A percentile compares a stretch with the other conserved stretches of the same genome.
These are phyloP conservation scores for Rhabditophanes sp. DNA, from an alignment of 2,888 invertebrate species.

Conservation along the genomic window DNA sequence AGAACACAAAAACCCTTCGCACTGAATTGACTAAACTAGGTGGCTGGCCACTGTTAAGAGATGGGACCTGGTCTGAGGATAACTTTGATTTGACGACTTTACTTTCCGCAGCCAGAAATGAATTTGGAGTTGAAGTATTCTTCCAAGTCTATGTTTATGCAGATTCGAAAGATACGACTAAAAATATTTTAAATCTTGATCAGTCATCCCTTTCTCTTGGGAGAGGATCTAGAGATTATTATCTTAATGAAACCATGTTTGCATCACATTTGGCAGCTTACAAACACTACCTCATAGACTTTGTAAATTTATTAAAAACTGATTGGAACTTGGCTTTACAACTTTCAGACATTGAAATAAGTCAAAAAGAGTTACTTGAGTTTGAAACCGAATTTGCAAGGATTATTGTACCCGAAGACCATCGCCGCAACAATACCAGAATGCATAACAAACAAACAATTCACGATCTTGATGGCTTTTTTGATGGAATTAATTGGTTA, in stretches of 20 bases:
- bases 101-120: conserved; percentile 20
- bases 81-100: conserved; percentile 26
- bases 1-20: too few species aligned
- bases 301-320: too few species aligned
- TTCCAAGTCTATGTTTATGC: conserved; percentile 39
- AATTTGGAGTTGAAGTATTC: conserved; percentile 34
- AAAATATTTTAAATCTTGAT: too few species aligned
- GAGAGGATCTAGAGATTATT: conserved; percentile 36
- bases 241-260: conserved; percentile 36
- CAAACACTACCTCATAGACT: too few species aligned
- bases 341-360: too few species aligned
- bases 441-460: too few species aligned
- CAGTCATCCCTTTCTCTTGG: conserved; percentile 40
- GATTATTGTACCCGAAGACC: conserved; percentile 36
- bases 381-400: conserved; percentile 34
- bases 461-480: conserved; percentile 1
- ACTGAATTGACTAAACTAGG: too few species aligned
- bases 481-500: conserved; percentile 2
- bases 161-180: conserved; percentile 37
- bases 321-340: too few species aligned
- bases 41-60: too few species aligned
- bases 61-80: conserved; percentile 16
- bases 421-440: conserved; percentile 30
- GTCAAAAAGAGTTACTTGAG: too few species aligned
- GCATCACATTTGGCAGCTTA: conserved; percentile 40